Base-by-base conservation (phyloP, 1,140 invertebrate genomes). In the Atta cephalotes region DNA sequence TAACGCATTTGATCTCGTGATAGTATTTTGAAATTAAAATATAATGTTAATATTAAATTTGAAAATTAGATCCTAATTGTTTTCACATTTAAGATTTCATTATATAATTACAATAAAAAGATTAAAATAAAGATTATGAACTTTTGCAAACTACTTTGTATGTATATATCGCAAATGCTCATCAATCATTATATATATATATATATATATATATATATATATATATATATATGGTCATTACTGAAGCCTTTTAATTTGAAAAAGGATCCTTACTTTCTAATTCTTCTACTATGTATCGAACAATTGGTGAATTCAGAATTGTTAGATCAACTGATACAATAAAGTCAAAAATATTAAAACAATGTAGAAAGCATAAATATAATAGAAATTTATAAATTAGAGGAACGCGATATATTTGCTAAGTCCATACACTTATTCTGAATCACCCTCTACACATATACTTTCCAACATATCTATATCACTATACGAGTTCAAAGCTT, bases 321-420 rank as follows among this genome's bases (percentile, higher is more conserved):
- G 10, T 58, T 68, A 51, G 14, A 51, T 58, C 16, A 86, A 70
- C 21, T 31, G 39, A 86, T 80, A 81, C 14, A 51, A 45, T 68
- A 66, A 70, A 60, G 65, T 79, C 65, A 81, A 86, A 70, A 86
- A 68, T 49, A 81, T 70, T 80, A 80, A 86, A 81, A 79, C 65
- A 63, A 82, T 21, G n/a, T 65, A 87, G 31, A 84, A 66, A 65
- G 84, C 39, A 85, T 71, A 87, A 85, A 66, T 76, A 51, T 62
- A 84, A 66, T 85, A 87, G 31, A 87, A 68, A 78, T 87, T 85
- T 70, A 68, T 68, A 77, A 76, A 87, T 87, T 77, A 85, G 66
- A 87, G 72, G 45, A 87, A 85, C 81, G 81, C 62, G 81, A 60
- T 84, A 35, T 74, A 66, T 65, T 53, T 85, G 51, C 74, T 65